These are phyloP conservation scores for Donacobius atricapilla DNA, from an alignment of 2,113 vertebrate species.

Conservation along the genomic window DNA sequence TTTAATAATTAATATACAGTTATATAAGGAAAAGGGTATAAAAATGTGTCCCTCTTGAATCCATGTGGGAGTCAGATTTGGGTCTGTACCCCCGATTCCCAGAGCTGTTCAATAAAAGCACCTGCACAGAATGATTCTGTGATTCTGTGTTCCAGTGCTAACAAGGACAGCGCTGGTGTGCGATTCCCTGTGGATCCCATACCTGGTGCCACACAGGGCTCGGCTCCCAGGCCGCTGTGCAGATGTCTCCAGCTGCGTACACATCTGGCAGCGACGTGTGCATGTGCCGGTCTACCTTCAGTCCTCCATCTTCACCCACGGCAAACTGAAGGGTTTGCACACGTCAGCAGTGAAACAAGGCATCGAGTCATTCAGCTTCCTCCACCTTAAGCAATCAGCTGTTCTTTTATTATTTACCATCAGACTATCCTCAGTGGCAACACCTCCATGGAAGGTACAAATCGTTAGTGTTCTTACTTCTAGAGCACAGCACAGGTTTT, in stretches of 20 bases:
- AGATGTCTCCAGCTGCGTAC: constrained; percentile 93
- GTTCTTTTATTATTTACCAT: neutral
- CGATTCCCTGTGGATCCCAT: neutral
- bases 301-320: constrained; percentile 82
- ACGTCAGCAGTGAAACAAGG: neutral
- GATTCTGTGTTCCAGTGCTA: too few relatives aligned
- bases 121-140: too few relatives aligned
- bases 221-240: constrained; percentile 84
- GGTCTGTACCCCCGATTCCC: too few relatives aligned
- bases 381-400: neutral
- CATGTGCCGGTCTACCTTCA: constrained; percentile 87
- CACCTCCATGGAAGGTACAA: neutral
- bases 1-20: too few relatives aligned
- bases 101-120: too few relatives aligned
- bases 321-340: constrained; percentile 76
- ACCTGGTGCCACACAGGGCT: constrained; percentile 93
- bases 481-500: neutral
- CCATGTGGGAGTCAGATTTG: too few relatives aligned
- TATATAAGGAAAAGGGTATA: too few relatives aligned
- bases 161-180: neutral
- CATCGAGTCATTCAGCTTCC: neutral
- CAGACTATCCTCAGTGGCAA: neutral
- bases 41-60: too few relatives aligned
- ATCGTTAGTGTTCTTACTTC: neutral
- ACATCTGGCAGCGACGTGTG: constrained; percentile 81